A percentile compares a stretch with the other conserved stretches of the same genome.
phyloP scores from a whole-genome alignment of 2,113 vertebrate species.

The Maccullochella peelii region DNA sequence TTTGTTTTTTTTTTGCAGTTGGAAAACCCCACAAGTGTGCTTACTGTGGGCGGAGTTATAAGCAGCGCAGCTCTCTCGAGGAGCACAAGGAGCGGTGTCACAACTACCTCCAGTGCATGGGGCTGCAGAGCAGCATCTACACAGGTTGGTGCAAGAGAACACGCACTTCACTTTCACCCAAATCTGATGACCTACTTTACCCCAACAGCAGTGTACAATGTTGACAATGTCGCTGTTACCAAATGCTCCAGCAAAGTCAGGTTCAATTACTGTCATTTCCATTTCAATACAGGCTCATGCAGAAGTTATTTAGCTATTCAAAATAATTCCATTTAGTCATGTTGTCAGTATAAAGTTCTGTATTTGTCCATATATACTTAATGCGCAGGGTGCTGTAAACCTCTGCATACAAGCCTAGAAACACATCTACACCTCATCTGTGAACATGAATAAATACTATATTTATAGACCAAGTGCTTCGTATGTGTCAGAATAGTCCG shows the following conservation, averaged over 20 bases:
- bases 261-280: constrained; percentile 4
- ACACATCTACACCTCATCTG: constrained; percentile 17
- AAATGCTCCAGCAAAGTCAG: constrained; percentile 29
- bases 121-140: constrained; percentile 92
- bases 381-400: not conserved
- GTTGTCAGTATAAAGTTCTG: not conserved
- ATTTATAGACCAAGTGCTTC: constrained; percentile 57
- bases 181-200: constrained; percentile 44
- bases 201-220: constrained; percentile 6
- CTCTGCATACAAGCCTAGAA: constrained; percentile 1
- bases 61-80: constrained; percentile 98
- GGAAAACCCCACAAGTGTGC: constrained; percentile 99
- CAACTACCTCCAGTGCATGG: constrained; percentile 98
- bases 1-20: constrained; percentile 81
- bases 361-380: constrained; percentile 2
- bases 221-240: constrained; percentile 23
- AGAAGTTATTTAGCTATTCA: not conserved
- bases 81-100: constrained; percentile 99
- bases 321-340: not conserved
- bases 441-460: constrained; percentile 41
- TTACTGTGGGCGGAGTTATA: constrained; percentile 98
- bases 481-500: constrained; percentile 52
- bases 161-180: constrained; percentile 6
- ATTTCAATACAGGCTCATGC: constrained; percentile 5
- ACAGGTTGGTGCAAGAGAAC: constrained; percentile 86